Evolutionary conservation across 2,888 invertebrate genomes (phyloP), one percentile per base, ranked within the genome.

Genomic region (Carpatolechia fugitivella): DNA sequence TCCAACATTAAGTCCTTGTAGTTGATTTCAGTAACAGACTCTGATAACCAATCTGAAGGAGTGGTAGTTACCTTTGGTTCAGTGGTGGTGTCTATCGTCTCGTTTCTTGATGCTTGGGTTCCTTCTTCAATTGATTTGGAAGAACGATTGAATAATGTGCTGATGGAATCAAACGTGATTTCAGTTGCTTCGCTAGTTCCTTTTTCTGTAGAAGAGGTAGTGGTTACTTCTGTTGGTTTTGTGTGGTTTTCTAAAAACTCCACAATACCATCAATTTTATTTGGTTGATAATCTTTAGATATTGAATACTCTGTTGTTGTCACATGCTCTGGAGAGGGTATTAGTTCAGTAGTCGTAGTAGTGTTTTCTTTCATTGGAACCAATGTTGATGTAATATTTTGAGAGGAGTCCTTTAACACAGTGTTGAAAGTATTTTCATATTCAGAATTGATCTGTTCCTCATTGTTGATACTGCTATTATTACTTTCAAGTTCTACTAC

Each of bases 81-180:
- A 20, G 63, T 58, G 14, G 56, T 59, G 24, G 67, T 61, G 46
- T 62, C 66, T 29, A 44, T 29, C 6, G 44, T 44, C 1, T 29
- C 11, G 13, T 29, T 44, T 24, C 61, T 55, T 44, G 49, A 48
- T 14, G 40, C 62, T 50, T 65, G 60, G n/a, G 64, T 66, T 55
- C 67, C 58, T 5, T 69, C 69, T 54, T 72, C 72, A 46, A 80
- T 77, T n/a, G 82, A 78, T 67, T 85, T 85, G 7, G 88, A 84
- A 20, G 88, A 78, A 55, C 83, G 76, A 60, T 85, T 86, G 56
- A 73, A 80, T 54, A 82, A 72, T 70, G 75, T 78, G 55, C 74
- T 85, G 16, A 86, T 82, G 24, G 70, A 66, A 62, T 86, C 84
- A 61, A 88, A 86, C 40, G 85, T 85, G 24, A 85, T 76, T 30